Evolutionary conservation across 2,888 invertebrate species (phyloP), one percentile per base, ranked within the genome.

Genomic region (Macropis europaea): DNA sequence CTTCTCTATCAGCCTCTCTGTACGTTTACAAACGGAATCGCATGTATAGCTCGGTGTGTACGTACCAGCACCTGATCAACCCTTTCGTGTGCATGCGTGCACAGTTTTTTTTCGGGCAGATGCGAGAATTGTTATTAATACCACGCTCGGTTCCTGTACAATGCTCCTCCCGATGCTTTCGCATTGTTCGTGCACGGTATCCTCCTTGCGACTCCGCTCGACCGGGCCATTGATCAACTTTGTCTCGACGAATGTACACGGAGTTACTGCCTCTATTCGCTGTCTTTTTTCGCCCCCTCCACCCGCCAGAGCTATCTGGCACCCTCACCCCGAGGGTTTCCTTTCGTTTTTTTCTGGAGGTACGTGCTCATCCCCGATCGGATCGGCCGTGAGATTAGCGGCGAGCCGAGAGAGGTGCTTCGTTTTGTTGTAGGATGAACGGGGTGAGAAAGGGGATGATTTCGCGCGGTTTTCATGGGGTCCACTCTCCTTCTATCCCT

Each of bases 91-190:
- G 34, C 28, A 22, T 24, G 43, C 45, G 48, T 24, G 24, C 22
- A 28, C 26, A 42, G n/a, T n/a, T n/a, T 61, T 24, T 47, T 67
- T 32, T 42, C 52, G 32, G 36, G 30, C 54, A 57, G 71, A 77
- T 54, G 73, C 26, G 63, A 59, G 70, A 70, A 75, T 72, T 60
- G 62, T 76, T 76, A 63, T 62, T 76, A 72, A 76, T 56, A 74
- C 63, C 59, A 36, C 32, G 50, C 28, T 59, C 43, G 60, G 22
- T 24, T 43, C 32, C 24, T 36, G 47, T 22, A 43, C 48, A 47
- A 53, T 45, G 32, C 34, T 24, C n/a, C n/a, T n/a, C n/a, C n/a
- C 62, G 24, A 32, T 43, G 34, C 40, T 17, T 26, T 17, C 19
- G 24, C 40, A 5, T n/a, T 26, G 13, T 15, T n/a, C 45, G 11